Evolutionary conservation across 2,797 vertebrate genomes (phyloP).

Genomic region (Cynodonichthys magdalenae): DNA sequence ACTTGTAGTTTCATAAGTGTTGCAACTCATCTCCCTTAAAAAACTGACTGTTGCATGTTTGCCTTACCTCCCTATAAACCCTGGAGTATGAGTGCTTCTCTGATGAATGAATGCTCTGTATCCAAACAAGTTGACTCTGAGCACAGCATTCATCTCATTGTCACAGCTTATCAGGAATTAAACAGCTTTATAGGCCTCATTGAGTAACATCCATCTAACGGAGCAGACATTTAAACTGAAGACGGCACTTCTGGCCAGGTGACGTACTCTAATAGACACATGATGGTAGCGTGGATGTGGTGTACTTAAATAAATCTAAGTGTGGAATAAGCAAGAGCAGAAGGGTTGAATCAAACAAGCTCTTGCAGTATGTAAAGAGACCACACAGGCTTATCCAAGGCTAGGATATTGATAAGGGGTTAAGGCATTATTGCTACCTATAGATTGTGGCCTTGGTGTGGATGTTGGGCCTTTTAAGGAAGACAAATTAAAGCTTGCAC

Average conservation of each 20-base stretch:
- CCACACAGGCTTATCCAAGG: constrained; percentile 34
- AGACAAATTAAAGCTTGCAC: constrained; percentile 68
- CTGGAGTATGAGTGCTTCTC: neutral
- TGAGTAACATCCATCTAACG: constrained; percentile 1
- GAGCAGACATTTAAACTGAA: constrained; percentile 12
- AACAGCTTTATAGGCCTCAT: constrained; percentile 6
- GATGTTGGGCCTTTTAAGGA: constrained; percentile 56
- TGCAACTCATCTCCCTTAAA: too few species aligned
- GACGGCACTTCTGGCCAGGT: constrained; percentile 17
- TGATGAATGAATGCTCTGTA: constrained; percentile 4
- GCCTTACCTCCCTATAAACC: too few species aligned
- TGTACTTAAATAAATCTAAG: neutral
- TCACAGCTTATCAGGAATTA: constrained; percentile 11
- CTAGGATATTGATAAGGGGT: constrained; percentile 52
- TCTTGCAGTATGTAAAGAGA: constrained; percentile 25
- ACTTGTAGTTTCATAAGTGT: neutral
- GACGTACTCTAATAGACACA: neutral
- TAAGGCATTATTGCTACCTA: constrained; percentile 58
- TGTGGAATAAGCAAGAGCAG: neutral
- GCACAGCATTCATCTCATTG: neutral
- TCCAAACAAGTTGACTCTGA: neutral
- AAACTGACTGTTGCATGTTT: too few species aligned
- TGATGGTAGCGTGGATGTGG: constrained; percentile 13
- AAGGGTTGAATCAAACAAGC: constrained; percentile 6
- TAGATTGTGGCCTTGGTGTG: constrained; percentile 54